Evolutionary conservation across 2,797 vertebrate genomes (phyloP), one percentile per base, ranked within the genome.

Genomic region (Ceryle rudis): DNA sequence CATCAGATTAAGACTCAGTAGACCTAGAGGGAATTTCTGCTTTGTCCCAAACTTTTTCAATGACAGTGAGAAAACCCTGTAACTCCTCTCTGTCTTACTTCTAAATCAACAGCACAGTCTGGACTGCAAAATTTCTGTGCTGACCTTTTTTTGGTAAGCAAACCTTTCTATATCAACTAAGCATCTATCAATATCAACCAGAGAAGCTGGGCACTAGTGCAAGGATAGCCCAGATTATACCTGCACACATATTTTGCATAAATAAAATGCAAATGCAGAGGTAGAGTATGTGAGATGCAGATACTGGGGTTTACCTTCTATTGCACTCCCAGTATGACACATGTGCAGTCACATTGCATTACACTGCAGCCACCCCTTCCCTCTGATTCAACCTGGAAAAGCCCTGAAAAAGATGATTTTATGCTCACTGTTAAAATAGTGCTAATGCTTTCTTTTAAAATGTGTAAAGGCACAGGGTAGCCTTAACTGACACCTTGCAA

Each of bases 251-350:
- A 54, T 35, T 89, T 44, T 71, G 79, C 33, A 23, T 23, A 69
- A 78, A 61, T 69, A 74, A 87, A 90, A 86, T 39, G 14, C 49
- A 70, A 83, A 47, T 2, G 3, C 49, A 69, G 31, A 37, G 17
- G 29, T 21, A 55, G 81, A 60, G 47, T 35, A 37, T 0, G 0
- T 77, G 44, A 74, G 41, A 61, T 55, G 44, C 28, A 89, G 67
- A 22, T 77, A 41, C 2, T 37, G 31, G 31, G 22, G 25, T 0
- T 18, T 61, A 39, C 26, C 33, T 84, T 81, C 58, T 58, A 1
- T n/a, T 66, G 60, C 22, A 14, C 11, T 73, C 21, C 51, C 3
- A 4, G 10, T 25, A 55, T 0, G 0, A 46, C 39, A 58, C 0
- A 0, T 3, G 4, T 25, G 20, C 22, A 17, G 64, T 26, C 79